These are phyloP conservation scores for Tribolium madens DNA, from an alignment of 1,140 invertebrate genomes.

Conservation along the genomic window DNA sequence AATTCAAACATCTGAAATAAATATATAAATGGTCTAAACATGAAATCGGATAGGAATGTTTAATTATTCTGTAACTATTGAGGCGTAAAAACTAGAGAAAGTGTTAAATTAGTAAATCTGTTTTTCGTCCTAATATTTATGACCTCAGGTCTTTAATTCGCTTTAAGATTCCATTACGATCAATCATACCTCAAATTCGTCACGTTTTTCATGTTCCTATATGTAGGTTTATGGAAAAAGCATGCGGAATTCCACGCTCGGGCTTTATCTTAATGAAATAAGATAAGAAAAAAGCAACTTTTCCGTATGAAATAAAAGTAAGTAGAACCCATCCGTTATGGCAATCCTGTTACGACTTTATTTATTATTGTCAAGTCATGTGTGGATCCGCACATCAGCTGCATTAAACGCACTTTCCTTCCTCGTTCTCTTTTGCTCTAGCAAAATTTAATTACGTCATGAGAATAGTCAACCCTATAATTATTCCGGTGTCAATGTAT, in stretches of 20 bases:
- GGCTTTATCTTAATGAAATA: slow-evolving; percentile 1
- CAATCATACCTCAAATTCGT: slow-evolving; percentile 3
- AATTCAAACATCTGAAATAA: no score
- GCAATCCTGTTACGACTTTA: not conserved
- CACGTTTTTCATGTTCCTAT: slow-evolving; percentile 3
- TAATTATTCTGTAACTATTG: not conserved
- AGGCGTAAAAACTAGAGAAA: not conserved
- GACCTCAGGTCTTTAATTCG: not conserved
- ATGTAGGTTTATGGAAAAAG: slow-evolving; percentile 5
- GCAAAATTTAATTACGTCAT: not conserved
- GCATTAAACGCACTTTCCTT: slow-evolving; percentile 20
- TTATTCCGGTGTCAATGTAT: not conserved
- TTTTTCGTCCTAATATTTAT: not conserved
- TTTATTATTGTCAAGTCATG: slow-evolving; percentile 28
- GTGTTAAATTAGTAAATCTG: not conserved
- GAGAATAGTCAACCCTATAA: not conserved
- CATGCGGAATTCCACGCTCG: slow-evolving; percentile 23
- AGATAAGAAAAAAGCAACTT: not conserved
- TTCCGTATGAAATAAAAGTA: slow-evolving; percentile 14
- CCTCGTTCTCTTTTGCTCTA: slow-evolving; percentile 4
- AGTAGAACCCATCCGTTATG: slow-evolving; percentile 12
- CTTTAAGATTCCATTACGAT: slow-evolving; percentile 1
- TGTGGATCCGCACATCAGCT: slow-evolving; percentile 16
- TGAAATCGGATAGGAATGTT: not conserved
- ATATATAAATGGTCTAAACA: not conserved